Evolutionary conservation across 2,113 vertebrate species (phyloP).

Genomic region (Cebidichthys violaceus): DNA sequence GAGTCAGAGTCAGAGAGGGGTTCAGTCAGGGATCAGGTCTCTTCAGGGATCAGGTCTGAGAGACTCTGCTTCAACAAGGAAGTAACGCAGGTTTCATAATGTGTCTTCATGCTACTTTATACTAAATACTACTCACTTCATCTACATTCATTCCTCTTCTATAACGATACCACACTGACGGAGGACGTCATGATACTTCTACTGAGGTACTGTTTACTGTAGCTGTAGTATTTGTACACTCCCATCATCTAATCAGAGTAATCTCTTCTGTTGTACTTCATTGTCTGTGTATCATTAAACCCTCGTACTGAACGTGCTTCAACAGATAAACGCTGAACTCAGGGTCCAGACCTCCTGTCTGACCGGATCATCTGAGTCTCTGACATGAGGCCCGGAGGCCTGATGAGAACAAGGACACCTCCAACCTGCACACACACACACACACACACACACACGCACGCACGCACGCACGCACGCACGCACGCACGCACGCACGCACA

Average conservation of each 20-base stretch:
- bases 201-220: no score
- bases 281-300: not conserved
- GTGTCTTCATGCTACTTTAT: not conserved
- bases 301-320: not conserved
- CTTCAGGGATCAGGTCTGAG: slow-evolving; percentile 34
- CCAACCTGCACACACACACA: slow-evolving; percentile 31
- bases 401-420: slow-evolving; percentile 23
- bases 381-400: slow-evolving; percentile 45
- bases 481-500: no score
- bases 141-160: no score
- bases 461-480: no score
- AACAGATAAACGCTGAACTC: slow-evolving; percentile 45
- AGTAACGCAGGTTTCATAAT: not conserved
- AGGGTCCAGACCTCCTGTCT: slow-evolving; percentile 27
- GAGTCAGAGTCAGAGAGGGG: slow-evolving; percentile 36
- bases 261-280: no score
- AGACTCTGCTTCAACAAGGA: not conserved
- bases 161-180: no score
- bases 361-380: slow-evolving; percentile 14
- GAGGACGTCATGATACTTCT: no score
- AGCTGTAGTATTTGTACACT: no score
- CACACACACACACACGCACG: no score
- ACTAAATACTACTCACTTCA: not conserved
- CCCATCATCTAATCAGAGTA: no score
- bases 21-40: slow-evolving; percentile 47